These are phyloP conservation scores for Ataeniobius toweri DNA, from an alignment of 2,797 vertebrate species.

Conservation along the genomic window DNA sequence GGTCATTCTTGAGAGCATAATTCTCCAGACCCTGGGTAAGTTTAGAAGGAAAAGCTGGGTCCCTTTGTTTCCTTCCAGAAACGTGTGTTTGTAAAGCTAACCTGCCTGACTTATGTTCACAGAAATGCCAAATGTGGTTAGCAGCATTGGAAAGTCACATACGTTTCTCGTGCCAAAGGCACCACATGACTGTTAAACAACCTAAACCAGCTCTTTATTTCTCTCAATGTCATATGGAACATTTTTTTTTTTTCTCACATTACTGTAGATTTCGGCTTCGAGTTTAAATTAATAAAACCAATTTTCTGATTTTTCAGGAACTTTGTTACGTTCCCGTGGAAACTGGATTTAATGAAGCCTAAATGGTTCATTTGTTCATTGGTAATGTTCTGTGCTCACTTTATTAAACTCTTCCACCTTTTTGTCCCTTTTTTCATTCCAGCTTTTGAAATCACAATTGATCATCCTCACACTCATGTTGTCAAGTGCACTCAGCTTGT, in stretches of 20 bases:
- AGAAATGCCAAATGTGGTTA: conserved; percentile 53
- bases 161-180: conserved; percentile 22
- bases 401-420: conserved; percentile 26
- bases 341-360: conserved; percentile 22
- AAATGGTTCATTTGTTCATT: not conserved
- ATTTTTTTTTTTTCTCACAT: not conserved
- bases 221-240: conserved; percentile 6
- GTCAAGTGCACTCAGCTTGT: conserved; percentile 96
- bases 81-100: conserved; percentile 65
- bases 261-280: conserved; percentile 22
- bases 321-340: conserved; percentile 33
- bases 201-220: conserved; percentile 25
- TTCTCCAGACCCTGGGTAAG: conserved; percentile 98
- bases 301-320: conserved; percentile 60
- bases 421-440: conserved; percentile 56
- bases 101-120: conserved; percentile 64
- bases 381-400: conserved; percentile 4
- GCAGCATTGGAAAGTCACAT: conserved; percentile 37
- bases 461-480: conserved; percentile 96
- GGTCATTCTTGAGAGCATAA: conserved; percentile 98
- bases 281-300: conserved; percentile 30
- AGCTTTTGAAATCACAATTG: conserved; percentile 97
- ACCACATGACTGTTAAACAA: conserved; percentile 13
- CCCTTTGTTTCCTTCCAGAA: conserved; percentile 65
- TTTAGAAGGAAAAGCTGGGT: conserved; percentile 80